A percentile compares a stretch with the other conserved stretches of the same genome.
Conservation (phyloP, 2,888 invertebrate species). For the Bombyx huttoni region DNA sequence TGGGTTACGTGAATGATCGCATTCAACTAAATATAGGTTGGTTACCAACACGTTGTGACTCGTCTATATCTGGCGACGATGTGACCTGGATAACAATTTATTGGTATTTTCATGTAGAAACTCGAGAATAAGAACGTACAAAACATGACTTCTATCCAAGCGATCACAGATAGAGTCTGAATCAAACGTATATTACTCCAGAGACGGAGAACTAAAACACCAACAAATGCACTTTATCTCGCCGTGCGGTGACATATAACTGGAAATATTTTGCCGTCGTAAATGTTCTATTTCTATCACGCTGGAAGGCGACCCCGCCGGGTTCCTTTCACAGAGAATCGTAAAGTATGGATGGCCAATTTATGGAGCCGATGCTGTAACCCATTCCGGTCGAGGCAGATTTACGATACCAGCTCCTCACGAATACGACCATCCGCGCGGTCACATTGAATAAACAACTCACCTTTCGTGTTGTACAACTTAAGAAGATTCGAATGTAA, state of each 20-base stretch:
- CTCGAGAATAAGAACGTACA: constrained; percentile 6
- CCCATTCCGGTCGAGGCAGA: constrained; percentile 55
- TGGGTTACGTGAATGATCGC: constrained; percentile 5
- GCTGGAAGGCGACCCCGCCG: constrained; percentile 27
- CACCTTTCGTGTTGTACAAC: constrained; percentile 18
- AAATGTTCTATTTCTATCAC: constrained; percentile 27
- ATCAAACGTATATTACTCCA: neutral
- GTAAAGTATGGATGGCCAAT: constrained; percentile 64
- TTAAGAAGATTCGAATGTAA: constrained; percentile 3
- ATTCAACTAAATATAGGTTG: constrained; percentile 18
- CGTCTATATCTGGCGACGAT: constrained; percentile 14
- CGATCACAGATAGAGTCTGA: neutral
- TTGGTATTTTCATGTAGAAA: constrained; percentile 2
- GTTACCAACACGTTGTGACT: constrained; percentile 8
- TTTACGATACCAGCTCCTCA: constrained; percentile 55
- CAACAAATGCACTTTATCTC: constrained; percentile 1
- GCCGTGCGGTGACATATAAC: constrained; percentile 3
- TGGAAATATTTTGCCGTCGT: constrained; percentile 14
- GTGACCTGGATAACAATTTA: constrained; percentile 12
- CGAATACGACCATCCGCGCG: constrained; percentile 46
- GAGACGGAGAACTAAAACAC: neutral
- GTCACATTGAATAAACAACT: constrained; percentile 44
- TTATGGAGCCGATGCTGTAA: constrained; percentile 57
- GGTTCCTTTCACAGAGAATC: constrained; percentile 52
- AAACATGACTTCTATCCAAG: neutral